Base-by-base conservation (phyloP, 2,888 invertebrate genomes). In the Coenonympha glycerion region DNA sequence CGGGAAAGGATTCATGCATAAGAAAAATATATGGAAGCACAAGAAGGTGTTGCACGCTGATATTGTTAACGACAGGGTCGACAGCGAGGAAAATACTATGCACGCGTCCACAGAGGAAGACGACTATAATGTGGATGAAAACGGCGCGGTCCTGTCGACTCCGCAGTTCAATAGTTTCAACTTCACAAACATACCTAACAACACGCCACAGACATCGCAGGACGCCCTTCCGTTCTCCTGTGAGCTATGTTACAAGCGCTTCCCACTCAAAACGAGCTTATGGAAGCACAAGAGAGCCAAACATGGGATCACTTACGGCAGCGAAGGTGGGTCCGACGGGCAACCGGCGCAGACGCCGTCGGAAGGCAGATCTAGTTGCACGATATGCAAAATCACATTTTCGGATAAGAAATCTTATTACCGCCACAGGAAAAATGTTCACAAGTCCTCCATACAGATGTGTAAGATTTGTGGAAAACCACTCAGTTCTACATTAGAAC, bases 401-500 rank as follows among this genome's bases (percentile, higher is more conserved):
- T 79, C 85, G 1, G 89, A 88, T 49, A 89, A 90, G 58, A 89
- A 90, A 33, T 87, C 89, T 6, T 90, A 89, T 56, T 89, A 90
- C 44, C 85, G 88, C 1, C 92, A 92, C 57, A 76, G 90, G 54
- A 89, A 89, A 64, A 85, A 82, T 50, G 87, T 89, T 21, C 90
- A 89, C 64, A 88, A 84, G 62, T 79, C 84, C 4, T 69, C 83
- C 26, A 71, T 85, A 53, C 89, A 89, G 61, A 88, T 88, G 69
- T 92, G 92, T 61, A 89, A 89, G 58, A 87, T 91, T 45, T 92
- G 92, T 59, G 90, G 90, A 1, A 90, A 91, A 56, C 82, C 87
- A 0, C 89, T 92, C 42, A 88, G 86, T 53, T 91, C 91, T 9
- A 90, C 90, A 16, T 77, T 88, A 13, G 91, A 92, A 8, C 69